Base-by-base conservation (phyloP, 2,888 invertebrate genomes). In the Rhyacophila evoluta region DNA sequence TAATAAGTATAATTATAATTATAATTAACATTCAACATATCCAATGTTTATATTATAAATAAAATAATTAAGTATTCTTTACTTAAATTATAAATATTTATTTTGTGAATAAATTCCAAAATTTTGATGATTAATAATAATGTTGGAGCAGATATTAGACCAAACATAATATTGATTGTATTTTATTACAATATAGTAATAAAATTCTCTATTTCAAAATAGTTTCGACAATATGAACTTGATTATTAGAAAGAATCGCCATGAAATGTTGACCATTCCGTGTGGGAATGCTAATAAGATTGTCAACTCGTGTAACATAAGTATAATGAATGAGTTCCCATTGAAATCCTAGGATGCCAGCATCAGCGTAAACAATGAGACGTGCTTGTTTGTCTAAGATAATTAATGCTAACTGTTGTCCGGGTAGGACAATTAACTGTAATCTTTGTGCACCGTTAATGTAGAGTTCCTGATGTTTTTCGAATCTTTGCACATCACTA, bases 401-500 rank as follows among this genome's bases (percentile, higher is more conserved):
- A 11, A 36, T 6, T 10, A 71, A 71, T 12, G 28, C 15, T 15
- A 71, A 15, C 12, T 71, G 71, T n/a, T 71, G 10, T 37, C 36
- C 36, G 0, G 36, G 36, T 11, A 71, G 11, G 4, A 10, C 19
- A 27, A 25, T 36, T 8, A 71, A 8, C 11, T 71, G 11, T 12
- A 71, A 11, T 71, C 37, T 69, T 28, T 28, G 36, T 37, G 36
- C 71, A 10, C 33, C 19, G 8, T 19, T 25, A 8, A 37, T 19
- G 3, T 19, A 25, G 3, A 71, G 11, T 19, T 29, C 15, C 67
- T 75, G 74, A 10, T 67, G 25, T 10, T 69, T 37, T 6, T 28
- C 36, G 15, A 75, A 78, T 25, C 78, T 70, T 38, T 71, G 41
- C n/a, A 75, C 12, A 11, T 75, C 71, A 10, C 3, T 25, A 15